phyloP scores from a whole-genome alignment of 2,113 vertebrate genomes.

The Cyrtonyx montezumae region DNA sequence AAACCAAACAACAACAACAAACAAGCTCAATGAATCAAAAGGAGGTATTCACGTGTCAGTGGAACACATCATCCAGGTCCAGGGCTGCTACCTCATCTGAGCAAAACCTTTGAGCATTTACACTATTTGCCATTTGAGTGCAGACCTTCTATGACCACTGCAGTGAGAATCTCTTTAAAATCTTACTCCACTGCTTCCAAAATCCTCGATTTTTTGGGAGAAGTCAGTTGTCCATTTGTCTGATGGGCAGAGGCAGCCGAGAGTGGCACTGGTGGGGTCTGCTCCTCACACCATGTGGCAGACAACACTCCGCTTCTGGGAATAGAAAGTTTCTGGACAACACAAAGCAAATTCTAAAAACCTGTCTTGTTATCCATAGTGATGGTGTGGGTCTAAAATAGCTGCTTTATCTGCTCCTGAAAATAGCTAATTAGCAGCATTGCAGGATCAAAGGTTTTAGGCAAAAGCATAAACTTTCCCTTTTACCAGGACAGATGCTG shows the following conservation, averaged over 20 bases:
- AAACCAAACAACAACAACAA: not conserved
- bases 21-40: not conserved
- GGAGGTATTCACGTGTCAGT: not conserved
- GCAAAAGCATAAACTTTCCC: not conserved
- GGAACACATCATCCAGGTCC: not conserved
- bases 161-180: not conserved
- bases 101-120: not conserved
- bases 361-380: not conserved
- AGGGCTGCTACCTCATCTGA: not conserved
- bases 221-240: not conserved
- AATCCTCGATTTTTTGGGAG: not conserved
- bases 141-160: not conserved
- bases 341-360: not conserved
- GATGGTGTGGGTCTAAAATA: not conserved
- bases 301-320: not conserved
- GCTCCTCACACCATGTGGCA: accelerated
- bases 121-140: not conserved
- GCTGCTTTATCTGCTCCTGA: not conserved
- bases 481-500: not conserved
- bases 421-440: not conserved
- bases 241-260: not conserved
- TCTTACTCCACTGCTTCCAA: not conserved
- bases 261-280: not conserved
- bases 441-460: accelerated
- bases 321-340: not conserved